A percentile compares a stretch with the other conserved stretches of the same genome.
Evolutionary conservation across 1,140 invertebrate genomes (phyloP).

Genomic region (Heliothis virescens): DNA sequence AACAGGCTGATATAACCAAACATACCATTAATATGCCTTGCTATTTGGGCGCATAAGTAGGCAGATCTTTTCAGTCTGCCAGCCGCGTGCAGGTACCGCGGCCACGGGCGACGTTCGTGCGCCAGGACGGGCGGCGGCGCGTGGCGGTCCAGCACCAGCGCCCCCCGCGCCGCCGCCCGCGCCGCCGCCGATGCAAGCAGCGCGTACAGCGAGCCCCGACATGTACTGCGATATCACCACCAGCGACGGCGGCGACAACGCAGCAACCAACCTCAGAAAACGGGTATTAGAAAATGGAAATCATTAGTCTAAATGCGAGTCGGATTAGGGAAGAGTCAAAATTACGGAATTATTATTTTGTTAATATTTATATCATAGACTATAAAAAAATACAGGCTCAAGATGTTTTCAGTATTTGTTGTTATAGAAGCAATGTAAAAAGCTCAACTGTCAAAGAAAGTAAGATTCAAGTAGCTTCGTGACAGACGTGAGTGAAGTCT

Average conservation of each 20-base stretch:
- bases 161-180: conserved; percentile 73
- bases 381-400: no score
- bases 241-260: conserved; percentile 96
- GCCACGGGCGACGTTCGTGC: conserved; percentile 96
- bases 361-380: no score
- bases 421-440: no score
- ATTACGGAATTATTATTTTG: no score
- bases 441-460: no score
- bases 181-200: conserved; percentile 95
- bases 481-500: no score
- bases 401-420: no score
- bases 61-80: conserved; percentile 94
- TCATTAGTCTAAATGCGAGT: no score
- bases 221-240: conserved; percentile 97
- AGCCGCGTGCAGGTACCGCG: conserved; percentile 98
- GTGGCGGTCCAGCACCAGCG: conserved; percentile 98
- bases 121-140: conserved; percentile 97
- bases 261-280: conserved; percentile 91
- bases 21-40: conserved; percentile 98
- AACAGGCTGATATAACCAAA: no score
- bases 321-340: no score
- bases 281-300: background rate
- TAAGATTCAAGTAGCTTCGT: no score
- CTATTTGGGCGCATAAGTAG: conserved; percentile 96
- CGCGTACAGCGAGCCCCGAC: conserved; percentile 96